phyloP scores from a whole-genome alignment of 2,797 vertebrate species.

The Pogonophryne albipinna region DNA sequence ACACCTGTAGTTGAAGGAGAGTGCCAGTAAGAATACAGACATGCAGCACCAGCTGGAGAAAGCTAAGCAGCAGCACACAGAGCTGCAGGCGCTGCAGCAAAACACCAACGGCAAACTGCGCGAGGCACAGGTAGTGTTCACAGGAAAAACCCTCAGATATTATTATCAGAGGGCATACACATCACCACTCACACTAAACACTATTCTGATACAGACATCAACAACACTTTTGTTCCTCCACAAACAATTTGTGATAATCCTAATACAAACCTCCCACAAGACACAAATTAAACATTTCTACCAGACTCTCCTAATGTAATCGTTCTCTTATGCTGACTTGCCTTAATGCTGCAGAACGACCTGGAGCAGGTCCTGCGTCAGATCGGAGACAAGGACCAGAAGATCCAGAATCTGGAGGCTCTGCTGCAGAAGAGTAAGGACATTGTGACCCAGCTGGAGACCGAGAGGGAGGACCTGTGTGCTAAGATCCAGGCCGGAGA shows the following conservation, averaged over 20 bases:
- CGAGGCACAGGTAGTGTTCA: slow-evolving; percentile 92
- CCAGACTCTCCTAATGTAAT: background rate
- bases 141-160: background rate
- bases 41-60: slow-evolving; percentile 96
- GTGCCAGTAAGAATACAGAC: slow-evolving; percentile 88
- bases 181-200: too few species aligned
- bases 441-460: slow-evolving; percentile 92
- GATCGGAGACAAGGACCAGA: slow-evolving; percentile 99
- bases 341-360: slow-evolving; percentile 89
- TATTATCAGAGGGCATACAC: background rate
- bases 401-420: slow-evolving; percentile 98
- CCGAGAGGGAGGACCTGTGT: slow-evolving; percentile 95
- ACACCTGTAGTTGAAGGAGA: slow-evolving; percentile 91
- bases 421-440: slow-evolving; percentile 97
- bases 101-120: slow-evolving; percentile 94
- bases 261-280: background rate
- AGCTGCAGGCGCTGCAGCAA: slow-evolving; percentile 94
- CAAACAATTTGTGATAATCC: background rate
- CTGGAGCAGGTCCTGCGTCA: slow-evolving; percentile 98
- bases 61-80: slow-evolving; percentile 95
- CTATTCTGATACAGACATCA: background rate
- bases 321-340: background rate
- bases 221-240: background rate
- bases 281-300: background rate
- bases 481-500: slow-evolving; percentile 98